These are phyloP conservation scores for Chaetodon trifasciatus DNA, from an alignment of 2,797 vertebrate species.

Conservation along the genomic window DNA sequence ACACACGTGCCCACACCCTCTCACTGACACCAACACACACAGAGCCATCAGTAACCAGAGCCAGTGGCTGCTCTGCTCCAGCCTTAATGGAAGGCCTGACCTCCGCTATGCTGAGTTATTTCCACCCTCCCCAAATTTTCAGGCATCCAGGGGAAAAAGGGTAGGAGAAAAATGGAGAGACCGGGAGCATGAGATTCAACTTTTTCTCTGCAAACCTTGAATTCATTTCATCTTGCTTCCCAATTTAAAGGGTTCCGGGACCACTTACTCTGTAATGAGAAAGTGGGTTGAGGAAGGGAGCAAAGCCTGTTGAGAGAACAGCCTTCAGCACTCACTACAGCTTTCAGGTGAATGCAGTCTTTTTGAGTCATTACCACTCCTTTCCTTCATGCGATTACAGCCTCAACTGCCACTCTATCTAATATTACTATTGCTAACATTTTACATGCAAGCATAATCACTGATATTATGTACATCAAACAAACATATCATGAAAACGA, in stretches of 20 bases:
- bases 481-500: neutral
- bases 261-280: slow-evolving; percentile 64
- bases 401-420: slow-evolving; percentile 9
- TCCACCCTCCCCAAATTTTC: slow-evolving; percentile 79
- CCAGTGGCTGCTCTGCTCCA: slow-evolving; percentile 72
- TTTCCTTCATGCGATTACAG: neutral
- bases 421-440: slow-evolving; percentile 13
- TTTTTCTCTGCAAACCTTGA: slow-evolving; percentile 65
- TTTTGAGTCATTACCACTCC: slow-evolving; percentile 30
- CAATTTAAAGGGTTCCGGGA: slow-evolving; percentile 70
- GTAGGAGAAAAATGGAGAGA: slow-evolving; percentile 58
- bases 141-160: slow-evolving; percentile 59
- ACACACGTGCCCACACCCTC: slow-evolving; percentile 26
- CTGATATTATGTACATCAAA: neutral
- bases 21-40: slow-evolving; percentile 51
- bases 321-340: slow-evolving; percentile 43
- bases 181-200: slow-evolving; percentile 56
- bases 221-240: slow-evolving; percentile 75
- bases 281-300: slow-evolving; percentile 51
- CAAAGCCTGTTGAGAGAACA: slow-evolving; percentile 45
- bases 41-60: slow-evolving; percentile 73
- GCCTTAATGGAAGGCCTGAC: slow-evolving; percentile 85
- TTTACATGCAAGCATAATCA: neutral
- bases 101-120: slow-evolving; percentile 79
- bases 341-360: slow-evolving; percentile 32